These are phyloP conservation scores for Elmis aenea DNA, from an alignment of 2,888 invertebrate species.

Conservation along the genomic window DNA sequence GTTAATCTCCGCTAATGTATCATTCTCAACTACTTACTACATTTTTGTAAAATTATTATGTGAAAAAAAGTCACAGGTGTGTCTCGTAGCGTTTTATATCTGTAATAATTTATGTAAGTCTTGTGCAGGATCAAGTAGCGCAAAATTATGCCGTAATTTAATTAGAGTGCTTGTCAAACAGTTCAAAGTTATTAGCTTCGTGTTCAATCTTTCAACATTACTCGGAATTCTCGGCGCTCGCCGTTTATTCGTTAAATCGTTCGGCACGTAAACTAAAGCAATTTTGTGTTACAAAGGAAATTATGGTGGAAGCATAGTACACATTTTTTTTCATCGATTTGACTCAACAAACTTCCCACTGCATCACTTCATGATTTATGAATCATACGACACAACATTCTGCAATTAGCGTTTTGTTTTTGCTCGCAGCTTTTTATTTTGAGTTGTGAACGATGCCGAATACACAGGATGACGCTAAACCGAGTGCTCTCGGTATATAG, in stretches of 20 bases:
- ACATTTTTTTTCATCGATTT: conserved; percentile 27
- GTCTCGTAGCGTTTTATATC: conserved; percentile 20
- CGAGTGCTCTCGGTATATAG: too few relatives aligned
- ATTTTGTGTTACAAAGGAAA: conserved; percentile 6
- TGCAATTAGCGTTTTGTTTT: conserved; percentile 15
- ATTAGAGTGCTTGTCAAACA: conserved; percentile 14
- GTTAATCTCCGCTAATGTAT: conserved; percentile 36
- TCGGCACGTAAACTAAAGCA: conserved; percentile 4
- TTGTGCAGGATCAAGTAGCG: conserved; percentile 15
- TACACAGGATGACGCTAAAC: too few relatives aligned
- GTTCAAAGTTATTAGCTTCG: conserved; percentile 7
- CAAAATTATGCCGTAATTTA: conserved; percentile 16
- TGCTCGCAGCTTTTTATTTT: too few relatives aligned
- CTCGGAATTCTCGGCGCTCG: conserved; percentile 7
- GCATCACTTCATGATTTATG: conserved; percentile 26
- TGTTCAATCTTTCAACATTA: conserved; percentile 9
- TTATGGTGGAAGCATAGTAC: too few relatives aligned
- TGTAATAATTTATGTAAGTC: conserved; percentile 27
- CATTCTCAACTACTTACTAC: conserved; percentile 40
- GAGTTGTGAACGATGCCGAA: too few relatives aligned
- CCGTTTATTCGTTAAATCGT: conserved; percentile 6
- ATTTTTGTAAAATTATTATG: conserved; percentile 41
- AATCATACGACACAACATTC: conserved; percentile 18
- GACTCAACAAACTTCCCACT: conserved; percentile 33
- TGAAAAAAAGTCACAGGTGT: conserved; percentile 34